These are phyloP conservation scores for Rhabditophanes sp. DNA, from an alignment of 2,888 invertebrate genomes.

Conservation along the genomic window DNA sequence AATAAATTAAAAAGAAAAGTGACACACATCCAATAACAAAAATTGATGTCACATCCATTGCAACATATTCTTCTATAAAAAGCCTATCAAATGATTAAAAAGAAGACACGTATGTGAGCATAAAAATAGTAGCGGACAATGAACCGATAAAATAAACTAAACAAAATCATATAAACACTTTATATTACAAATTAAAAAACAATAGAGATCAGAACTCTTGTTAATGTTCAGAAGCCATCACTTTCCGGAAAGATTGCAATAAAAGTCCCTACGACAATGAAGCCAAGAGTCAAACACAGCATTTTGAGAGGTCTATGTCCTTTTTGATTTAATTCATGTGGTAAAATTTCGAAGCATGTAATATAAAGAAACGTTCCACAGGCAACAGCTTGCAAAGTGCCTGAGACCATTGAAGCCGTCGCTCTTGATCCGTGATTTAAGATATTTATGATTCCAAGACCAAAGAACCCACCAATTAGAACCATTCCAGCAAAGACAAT, in stretches of 20 bases:
- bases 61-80: neutral
- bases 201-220: constrained; percentile 1
- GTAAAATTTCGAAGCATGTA: constrained; percentile 84
- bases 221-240: constrained; percentile 3
- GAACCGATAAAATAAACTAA: neutral
- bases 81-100: too few species aligned
- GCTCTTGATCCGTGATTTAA: constrained; percentile 50
- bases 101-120: too few species aligned
- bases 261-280: constrained; percentile 25
- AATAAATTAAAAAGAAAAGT: constrained; percentile 6
- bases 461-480: constrained; percentile 54
- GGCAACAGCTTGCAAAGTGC: constrained; percentile 56
- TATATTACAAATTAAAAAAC: constrained; percentile 6
- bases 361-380: constrained; percentile 82
- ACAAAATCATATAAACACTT: neutral
- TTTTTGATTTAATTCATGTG: constrained; percentile 51
- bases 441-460: constrained; percentile 49
- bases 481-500: constrained; percentile 46
- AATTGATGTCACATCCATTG: neutral
- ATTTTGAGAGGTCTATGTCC: constrained; percentile 27
- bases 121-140: too few species aligned
- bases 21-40: neutral
- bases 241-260: constrained; percentile 30
- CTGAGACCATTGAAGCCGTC: constrained; percentile 20
- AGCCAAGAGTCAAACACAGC: constrained; percentile 28